Conservation (phyloP, 2,888 invertebrate species). For the Melinaea menophilus region DNA sequence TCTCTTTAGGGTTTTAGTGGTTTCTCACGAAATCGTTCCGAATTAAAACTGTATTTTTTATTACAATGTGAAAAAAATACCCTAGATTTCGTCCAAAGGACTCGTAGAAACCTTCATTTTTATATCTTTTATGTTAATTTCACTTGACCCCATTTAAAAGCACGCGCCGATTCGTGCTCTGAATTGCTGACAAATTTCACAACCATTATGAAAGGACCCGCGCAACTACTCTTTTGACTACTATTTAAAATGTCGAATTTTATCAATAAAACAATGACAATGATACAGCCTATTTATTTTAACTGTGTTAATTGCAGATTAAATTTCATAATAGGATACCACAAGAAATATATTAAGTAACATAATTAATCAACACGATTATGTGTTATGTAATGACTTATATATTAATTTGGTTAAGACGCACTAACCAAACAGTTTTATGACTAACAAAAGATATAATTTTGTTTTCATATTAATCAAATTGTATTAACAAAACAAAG, state of each 20-base stretch:
- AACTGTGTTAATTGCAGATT: conserved; percentile 6
- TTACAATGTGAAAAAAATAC: neutral
- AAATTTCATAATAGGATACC: conserved; percentile 1
- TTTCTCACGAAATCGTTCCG: too few relatives aligned
- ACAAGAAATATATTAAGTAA: neutral
- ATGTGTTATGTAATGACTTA: neutral
- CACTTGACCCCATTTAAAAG: conserved; percentile 15
- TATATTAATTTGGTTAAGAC: too few relatives aligned
- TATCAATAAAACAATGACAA: conserved; percentile 6
- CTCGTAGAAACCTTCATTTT: conserved; percentile 14
- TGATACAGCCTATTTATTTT: neutral
- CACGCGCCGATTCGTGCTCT: conserved; percentile 16
- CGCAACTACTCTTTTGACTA: conserved; percentile 7
- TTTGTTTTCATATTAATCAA: conserved; percentile 21
- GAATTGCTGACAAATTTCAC: conserved; percentile 15
- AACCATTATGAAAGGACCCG: conserved; percentile 15
- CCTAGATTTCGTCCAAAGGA: neutral
- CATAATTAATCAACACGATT: neutral
- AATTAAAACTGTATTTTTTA: neutral
- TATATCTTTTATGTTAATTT: conserved; percentile 13
- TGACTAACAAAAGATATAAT: neutral
- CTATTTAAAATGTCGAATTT: conserved; percentile 3
- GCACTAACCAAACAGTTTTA: too few relatives aligned
- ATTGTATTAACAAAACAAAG: neutral
- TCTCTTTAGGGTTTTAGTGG: too few relatives aligned